Evolutionary conservation across 2,797 vertebrate species (phyloP), one percentile per base, ranked within the genome.

Genomic region (Siniperca obscura): DNA sequence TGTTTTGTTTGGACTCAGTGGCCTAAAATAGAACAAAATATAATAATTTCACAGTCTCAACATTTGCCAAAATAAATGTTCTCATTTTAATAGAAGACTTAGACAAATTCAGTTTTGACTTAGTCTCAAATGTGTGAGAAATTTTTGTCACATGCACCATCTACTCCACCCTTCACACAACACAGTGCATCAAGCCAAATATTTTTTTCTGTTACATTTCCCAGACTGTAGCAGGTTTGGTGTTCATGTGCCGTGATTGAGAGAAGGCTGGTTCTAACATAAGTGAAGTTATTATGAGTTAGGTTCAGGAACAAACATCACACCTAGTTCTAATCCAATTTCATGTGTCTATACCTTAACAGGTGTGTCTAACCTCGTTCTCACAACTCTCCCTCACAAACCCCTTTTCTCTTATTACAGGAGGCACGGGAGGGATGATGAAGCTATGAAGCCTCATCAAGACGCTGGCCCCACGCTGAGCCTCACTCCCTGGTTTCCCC

Each of bases 11-110:
- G 1, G 44, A 40, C 92, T 99, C 98, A 0, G 64, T 93, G 2
- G 96, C 98, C 98, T 99, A 78, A 46, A 87, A 83, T 48, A 76
- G 1, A 82, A 62, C 30, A 85, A n/a, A 75, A 64, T 3, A 22
- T 3, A 53, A 62, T 5, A 2, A n/a, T 44, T 56, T 69, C 25
- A 62, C 17, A 4, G 0, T 53, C 4, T 42, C 4, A 16, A 57
- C 7, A 38, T 34, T 70, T 40, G 22, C 14, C 8, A 70, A 62
- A 64, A 38, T 19, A 25, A 19, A 34, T 27, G 3, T 22, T 57
- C 1, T n/a, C 11, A 38, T 17, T 52, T 3, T 30, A 34, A 74
- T n/a, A 36, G 12, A 68, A 10, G 30, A 69, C 21, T 36, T 36
- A 5, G 4, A 25, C 9, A 46, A 22, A 21, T 50, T 67, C 10